Percentiles rank a stretch among this genome's conserved stretches.
phyloP scores from a whole-genome alignment of 1,140 invertebrate species.

The Trichonephila clavata region DNA sequence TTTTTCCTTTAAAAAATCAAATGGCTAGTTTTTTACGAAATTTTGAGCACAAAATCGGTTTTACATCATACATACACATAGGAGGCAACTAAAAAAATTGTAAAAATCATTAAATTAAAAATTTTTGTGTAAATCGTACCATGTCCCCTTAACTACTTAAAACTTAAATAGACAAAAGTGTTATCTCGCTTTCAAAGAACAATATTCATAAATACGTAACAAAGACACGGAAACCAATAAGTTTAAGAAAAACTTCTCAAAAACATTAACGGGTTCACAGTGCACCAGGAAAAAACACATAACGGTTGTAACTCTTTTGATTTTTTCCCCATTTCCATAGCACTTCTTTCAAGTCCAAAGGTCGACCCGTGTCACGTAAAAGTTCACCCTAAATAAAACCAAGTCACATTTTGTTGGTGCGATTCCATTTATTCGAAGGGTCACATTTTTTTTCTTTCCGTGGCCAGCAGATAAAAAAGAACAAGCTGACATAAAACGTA shows the following conservation, averaged over 20 bases:
- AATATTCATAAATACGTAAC: no score
- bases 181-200: no score
- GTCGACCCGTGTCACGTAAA: constrained; percentile 23
- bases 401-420: constrained; percentile 54
- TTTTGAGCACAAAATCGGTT: no score
- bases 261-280: background rate
- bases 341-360: background rate
- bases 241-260: no score
- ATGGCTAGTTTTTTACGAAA: no score
- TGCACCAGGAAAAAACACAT: background rate
- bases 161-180: no score
- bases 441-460: background rate
- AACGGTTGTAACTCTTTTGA: background rate
- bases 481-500: constrained; percentile 56
- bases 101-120: no score
- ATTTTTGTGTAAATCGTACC: no score
- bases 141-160: no score
- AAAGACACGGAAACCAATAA: background rate
- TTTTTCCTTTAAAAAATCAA: no score
- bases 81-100: no score
- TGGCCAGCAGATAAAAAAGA: constrained; percentile 31
- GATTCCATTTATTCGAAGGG: constrained; percentile 47
- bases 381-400: constrained; percentile 38
- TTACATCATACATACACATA: no score
- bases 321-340: background rate